Evolutionary conservation across 1,140 invertebrate genomes (phyloP), one percentile per base, ranked within the genome.

Genomic region (Xylocopa sonorina): DNA sequence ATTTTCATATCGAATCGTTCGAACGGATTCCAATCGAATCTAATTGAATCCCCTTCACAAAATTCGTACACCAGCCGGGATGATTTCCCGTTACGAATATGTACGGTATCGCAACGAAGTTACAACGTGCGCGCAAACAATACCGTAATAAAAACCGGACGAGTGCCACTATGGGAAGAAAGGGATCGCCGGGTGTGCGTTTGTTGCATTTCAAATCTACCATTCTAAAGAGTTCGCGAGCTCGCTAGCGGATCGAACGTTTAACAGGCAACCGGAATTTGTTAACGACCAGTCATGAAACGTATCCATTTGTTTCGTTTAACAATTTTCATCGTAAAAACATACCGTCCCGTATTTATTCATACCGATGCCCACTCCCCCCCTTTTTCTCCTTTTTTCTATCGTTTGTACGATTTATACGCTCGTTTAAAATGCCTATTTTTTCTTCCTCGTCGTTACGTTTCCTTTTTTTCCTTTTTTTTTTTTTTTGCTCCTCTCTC

Each of bases 251-350:
- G 16, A 24, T 41, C 27, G 32, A 51, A 57, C 63, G 27, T 57
- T 57, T 34, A 55, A 76, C 50, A 48, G 5, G 1, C 29, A 7
- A 16, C 0, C 43, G 14, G 43, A 43, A 71, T 71, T 73, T 73
- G 32, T 34, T 48, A 83, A 78, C 72, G n/a, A 48, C 41, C 50
- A 32, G 6, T 24, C 66, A 57, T 77, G 68, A 81, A 86, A 86
- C 82, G 67, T 79, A 72, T 84, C 78, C 80, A 84, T 85, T 86
- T 55, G 60, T 82, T 86, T 84, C 80, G 67, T 85, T 83, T 75
- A 57, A 58, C 73, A 68, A 67, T 67, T 74, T 71, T 66, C 67
- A 41, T 73, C 55, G 55, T 21, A 5, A 41, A 18, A 38, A 55
- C 72, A 34, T 34, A 3, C 21, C 43, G 50, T 14, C 38, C 18